Conservation (phyloP, 2,113 vertebrate species). For the Mesoclemmys tuberculata region DNA sequence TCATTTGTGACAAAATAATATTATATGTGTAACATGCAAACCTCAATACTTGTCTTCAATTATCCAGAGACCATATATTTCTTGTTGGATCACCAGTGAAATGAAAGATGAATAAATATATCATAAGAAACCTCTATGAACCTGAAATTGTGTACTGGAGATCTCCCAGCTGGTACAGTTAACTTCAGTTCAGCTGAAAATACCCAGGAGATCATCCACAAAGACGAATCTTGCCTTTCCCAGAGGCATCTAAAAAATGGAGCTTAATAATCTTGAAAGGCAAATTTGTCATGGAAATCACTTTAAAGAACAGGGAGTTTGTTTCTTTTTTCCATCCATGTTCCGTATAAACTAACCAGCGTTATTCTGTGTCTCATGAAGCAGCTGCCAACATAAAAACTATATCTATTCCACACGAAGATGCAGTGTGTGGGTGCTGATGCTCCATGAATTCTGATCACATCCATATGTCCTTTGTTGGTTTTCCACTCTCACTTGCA, state of each 20-base stretch:
- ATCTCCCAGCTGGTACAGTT: neutral
- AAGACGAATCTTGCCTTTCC: conserved; percentile 19
- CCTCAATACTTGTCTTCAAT: neutral
- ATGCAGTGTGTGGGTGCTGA: neutral
- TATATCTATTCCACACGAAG: neutral
- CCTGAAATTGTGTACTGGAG: neutral
- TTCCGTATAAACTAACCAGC: neutral
- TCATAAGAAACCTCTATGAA: neutral
- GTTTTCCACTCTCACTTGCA: neutral
- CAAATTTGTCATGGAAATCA: conserved; percentile 20
- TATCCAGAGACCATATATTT: neutral
- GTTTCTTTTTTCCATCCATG: neutral
- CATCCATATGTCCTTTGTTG: neutral
- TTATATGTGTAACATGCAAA: neutral
- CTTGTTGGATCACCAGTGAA: neutral
- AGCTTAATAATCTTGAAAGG: conserved; percentile 16
- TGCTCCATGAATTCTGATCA: neutral
- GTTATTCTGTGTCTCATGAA: neutral
- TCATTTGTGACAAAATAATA: neutral
- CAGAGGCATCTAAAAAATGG: conserved; percentile 26
- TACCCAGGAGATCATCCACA: neutral
- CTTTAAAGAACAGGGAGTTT: neutral
- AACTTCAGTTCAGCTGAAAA: neutral
- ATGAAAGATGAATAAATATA: neutral
- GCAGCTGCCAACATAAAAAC: neutral